Evolutionary conservation across 2,113 vertebrate genomes (phyloP).

Genomic region (Sander vitreus): DNA sequence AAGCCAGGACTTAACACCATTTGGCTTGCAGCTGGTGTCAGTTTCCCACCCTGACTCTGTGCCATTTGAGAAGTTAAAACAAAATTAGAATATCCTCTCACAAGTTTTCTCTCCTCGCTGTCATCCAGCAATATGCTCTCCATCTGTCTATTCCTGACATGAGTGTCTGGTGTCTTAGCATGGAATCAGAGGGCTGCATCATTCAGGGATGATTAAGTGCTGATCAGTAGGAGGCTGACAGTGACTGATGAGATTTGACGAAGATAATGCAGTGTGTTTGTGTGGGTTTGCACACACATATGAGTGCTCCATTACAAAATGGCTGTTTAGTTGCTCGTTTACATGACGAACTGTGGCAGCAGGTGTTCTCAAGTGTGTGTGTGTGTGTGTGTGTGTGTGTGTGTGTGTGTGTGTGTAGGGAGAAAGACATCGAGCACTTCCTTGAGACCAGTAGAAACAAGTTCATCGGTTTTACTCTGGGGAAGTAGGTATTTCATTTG

Average conservation of each 20-base stretch:
- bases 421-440: slow-evolving; percentile 98
- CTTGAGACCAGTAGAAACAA: slow-evolving; percentile 97
- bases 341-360: slow-evolving; percentile 1
- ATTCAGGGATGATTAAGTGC: not conserved
- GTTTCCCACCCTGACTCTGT: slow-evolving; percentile 21
- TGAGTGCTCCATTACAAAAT: slow-evolving; percentile 5
- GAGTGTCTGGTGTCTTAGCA: slow-evolving; percentile 28
- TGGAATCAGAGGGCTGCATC: slow-evolving; percentile 21
- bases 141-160: slow-evolving; percentile 49
- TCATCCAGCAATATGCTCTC: slow-evolving; percentile 49
- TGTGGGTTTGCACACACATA: slow-evolving; percentile 3
- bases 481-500: slow-evolving; percentile 87
- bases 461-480: slow-evolving; percentile 97
- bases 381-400: slow-evolving; percentile 55
- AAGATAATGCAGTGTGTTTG: not conserved
- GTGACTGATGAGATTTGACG: slow-evolving; percentile 57
- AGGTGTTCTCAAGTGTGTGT: slow-evolving; percentile 29
- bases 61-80: not conserved
- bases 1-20: slow-evolving; percentile 21
- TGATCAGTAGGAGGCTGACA: slow-evolving; percentile 14
- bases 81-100: slow-evolving; percentile 14
- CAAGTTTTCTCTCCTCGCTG: slow-evolving; percentile 6
- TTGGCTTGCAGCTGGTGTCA: slow-evolving; percentile 20
- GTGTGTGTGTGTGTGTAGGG: slow-evolving; percentile 81
- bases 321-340: not conserved